Evolutionary conservation across 2,888 invertebrate genomes (phyloP), one percentile per base, ranked within the genome.

Genomic region (Sinopyrophorus schimmeli): DNA sequence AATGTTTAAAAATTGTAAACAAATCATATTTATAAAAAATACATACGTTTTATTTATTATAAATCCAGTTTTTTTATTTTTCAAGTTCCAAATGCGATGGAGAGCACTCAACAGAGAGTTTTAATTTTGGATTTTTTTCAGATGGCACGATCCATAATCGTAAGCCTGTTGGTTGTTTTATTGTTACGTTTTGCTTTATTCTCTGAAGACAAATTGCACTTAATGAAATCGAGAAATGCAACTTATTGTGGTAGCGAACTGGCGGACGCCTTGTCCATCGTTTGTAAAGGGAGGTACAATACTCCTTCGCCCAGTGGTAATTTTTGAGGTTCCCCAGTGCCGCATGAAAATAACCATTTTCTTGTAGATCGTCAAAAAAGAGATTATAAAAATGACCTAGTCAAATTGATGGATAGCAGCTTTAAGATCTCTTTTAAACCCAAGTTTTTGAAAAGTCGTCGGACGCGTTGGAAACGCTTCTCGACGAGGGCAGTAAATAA

Each of bases 381-480:
- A n/a, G n/a, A n/a, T n/a, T n/a, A n/a, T n/a, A n/a, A n/a, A n/a
- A n/a, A n/a, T n/a, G n/a, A n/a, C n/a, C n/a, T n/a, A n/a, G n/a
- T n/a, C n/a, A n/a, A 26, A 3, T 12, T 39, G 5, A 14, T 10
- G 16, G 5, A 16, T 10, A 14, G n/a, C n/a, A n/a, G 31, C 5
- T 23, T 31, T 11, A 21, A 39, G 2, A 37, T 42, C 16, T 65
- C 67, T 1, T 65, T 60, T 43, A 60, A 54, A 21, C 59, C 52
- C 3, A 60, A 61, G 38, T 49, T 68, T 39, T 53, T 67, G 39
- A 52, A 57, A 15, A 60, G 52, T 23, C 57, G 54, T 21, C 48
- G 59, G 9, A 11, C 26, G n/a, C 17, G 37, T 10, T 58, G 63
- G n/a, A 53, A 67, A 11, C 55, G 55, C 40, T 57, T 52, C 12